Evolutionary conservation across 2,113 vertebrate species (phyloP), one percentile per base, ranked within the genome.

Genomic region (Elachura formosa): DNA sequence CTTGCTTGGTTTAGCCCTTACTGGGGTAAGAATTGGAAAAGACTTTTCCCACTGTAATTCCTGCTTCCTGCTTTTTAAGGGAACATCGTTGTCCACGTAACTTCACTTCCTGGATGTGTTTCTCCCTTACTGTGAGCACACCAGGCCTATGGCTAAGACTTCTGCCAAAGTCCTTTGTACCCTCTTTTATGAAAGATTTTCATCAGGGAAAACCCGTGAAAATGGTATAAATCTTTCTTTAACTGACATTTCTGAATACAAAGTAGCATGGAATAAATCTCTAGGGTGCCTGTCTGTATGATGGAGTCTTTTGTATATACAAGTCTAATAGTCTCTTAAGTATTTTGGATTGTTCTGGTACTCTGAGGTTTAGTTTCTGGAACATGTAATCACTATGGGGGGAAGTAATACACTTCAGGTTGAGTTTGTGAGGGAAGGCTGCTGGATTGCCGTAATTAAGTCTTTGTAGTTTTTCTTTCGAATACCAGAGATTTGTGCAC

Each of bases 401-500:
- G n/a, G 34, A 77, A 61, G 41, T 38, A 64, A 38, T 10, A 7
- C 24, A 22, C 41, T 79, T 36, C n/a, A 64, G 6, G 34, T 68
- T 91, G 73, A 36, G 36, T 81, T 84, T 90, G 58, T 93, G 85
- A 51, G 73, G 72, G 59, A 87, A 73, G 63, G 22, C 21, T 80
- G 67, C 67, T 86, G 75, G 24, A 10, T 54, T 91, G 82, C 88
- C 11, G 3, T 95, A 58, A 93, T 85, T 83, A 83, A 90, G n/a
- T 84, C 45, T 87, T 91, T 89, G 36, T 78, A 95, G 74, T 75
- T 95, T 89, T 94, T 82, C 62, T 93, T 85, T 93, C 2, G 4
- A 68, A 91, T 93, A 61, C 66, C 49, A 79, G 77, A 43, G 43
- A 43, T 84, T 72, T 89, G n/a, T 85, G 58, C 71, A n/a, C 77